Evolutionary conservation across 2,888 invertebrate genomes (phyloP).

Genomic region (Atrina japonica): DNA sequence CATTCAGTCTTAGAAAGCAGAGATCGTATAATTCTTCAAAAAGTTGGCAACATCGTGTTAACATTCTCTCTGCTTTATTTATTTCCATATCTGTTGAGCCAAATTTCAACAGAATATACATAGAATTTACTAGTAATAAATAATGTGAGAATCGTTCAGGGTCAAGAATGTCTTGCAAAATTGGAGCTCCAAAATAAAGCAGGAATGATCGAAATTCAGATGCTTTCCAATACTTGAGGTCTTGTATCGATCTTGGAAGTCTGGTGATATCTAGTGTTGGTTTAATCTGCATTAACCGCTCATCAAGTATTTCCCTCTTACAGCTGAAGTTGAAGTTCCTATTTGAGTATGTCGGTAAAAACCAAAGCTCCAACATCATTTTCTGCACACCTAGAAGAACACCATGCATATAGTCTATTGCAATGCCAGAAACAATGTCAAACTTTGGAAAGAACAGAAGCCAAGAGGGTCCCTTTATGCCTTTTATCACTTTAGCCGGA

Average conservation of each 20-base stretch:
- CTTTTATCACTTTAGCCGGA: conserved; percentile 1
- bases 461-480: conserved; percentile 35
- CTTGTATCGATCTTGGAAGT: conserved; percentile 41
- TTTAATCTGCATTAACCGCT: not conserved
- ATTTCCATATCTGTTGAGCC: conserved; percentile 31
- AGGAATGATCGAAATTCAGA: conserved; percentile 50
- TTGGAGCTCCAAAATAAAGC: conserved; percentile 45
- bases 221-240: conserved; percentile 57
- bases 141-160: conserved; percentile 36
- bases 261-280: conserved; percentile 38
- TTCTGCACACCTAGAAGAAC: conserved; percentile 34
- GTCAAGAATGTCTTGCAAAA: conserved; percentile 32
- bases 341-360: conserved; percentile 11
- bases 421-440: conserved; percentile 19
- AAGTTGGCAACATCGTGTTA: conserved; percentile 37
- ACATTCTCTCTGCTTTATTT: conserved; percentile 23
- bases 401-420: conserved; percentile 43
- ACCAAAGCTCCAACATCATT: conserved; percentile 32
- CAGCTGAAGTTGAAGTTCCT: not conserved
- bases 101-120: conserved; percentile 29
- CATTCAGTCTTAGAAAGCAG: conserved; percentile 31
- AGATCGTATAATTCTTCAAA: conserved; percentile 33
- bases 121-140: conserved; percentile 37
- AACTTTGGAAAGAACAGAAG: conserved; percentile 8
- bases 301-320: not conserved